Conservation (phyloP, 2,797 vertebrate species). For the Chiloscyllium punctatum region DNA sequence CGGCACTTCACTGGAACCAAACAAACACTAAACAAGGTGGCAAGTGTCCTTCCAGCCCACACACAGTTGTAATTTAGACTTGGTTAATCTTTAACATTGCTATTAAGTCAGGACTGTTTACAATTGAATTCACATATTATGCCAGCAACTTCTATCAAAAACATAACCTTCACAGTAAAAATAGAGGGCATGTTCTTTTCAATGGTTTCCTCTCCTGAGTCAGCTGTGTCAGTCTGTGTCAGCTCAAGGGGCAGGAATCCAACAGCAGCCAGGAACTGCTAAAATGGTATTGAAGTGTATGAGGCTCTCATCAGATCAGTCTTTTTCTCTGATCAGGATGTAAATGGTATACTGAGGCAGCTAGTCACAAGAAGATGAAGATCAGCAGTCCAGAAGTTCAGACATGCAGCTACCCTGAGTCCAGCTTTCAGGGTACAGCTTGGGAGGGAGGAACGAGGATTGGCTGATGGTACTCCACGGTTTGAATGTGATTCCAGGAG, state of each 20-base stretch:
- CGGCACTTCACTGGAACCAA: conserved; percentile 5
- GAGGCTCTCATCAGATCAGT: not conserved
- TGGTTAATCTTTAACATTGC: not conserved
- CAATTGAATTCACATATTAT: not conserved
- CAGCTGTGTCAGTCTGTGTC: not conserved
- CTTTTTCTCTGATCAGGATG: not conserved
- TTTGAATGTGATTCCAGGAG: not conserved
- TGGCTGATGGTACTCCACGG: not conserved
- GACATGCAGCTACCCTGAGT: not conserved
- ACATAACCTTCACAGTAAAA: not conserved
- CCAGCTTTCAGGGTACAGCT: not conserved
- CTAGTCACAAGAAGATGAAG: not conserved
- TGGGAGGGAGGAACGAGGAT: not conserved
- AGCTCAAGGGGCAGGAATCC: not conserved
- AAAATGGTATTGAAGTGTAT: not conserved
- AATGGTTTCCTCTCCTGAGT: not conserved
- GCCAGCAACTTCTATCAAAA: not conserved
- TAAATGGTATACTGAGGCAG: not conserved
- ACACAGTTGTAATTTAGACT: conserved; percentile 20
- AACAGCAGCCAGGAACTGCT: not conserved
- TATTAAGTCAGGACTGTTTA: conserved; percentile 3
- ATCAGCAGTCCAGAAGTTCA: no score
- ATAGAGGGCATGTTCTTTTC: not conserved
- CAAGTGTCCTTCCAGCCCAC: conserved; percentile 24
- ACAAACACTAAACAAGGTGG: conserved; percentile 21